phyloP scores from a whole-genome alignment of 1,140 invertebrate genomes.

The Zaprionus davidi region DNA sequence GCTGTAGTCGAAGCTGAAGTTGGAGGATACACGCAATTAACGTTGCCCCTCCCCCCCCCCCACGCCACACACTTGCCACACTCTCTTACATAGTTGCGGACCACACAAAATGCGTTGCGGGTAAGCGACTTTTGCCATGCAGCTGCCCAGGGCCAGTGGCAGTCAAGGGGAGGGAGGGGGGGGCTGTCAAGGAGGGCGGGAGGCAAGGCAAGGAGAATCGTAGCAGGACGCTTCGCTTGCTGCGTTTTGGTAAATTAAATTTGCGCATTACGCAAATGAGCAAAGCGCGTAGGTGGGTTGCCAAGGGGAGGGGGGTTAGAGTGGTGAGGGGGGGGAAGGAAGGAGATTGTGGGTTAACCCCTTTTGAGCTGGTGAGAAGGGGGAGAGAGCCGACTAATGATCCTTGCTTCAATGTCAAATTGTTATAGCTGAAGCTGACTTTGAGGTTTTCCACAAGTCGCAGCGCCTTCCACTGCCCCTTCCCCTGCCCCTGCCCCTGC shows the following conservation, averaged over 20 bases:
- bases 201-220: not conserved
- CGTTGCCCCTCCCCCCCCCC: constrained; percentile 56
- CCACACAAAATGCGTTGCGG: constrained; percentile 72
- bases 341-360: constrained; percentile 19
- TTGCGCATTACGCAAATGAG: constrained; percentile 83
- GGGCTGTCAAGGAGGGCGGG: too few relatives aligned
- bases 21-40: constrained; percentile 79
- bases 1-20: constrained; percentile 27
- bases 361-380: not conserved
- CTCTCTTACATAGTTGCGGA: constrained; percentile 48
- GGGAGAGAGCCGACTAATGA: constrained; percentile 44
- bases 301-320: not conserved
- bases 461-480: not conserved
- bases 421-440: constrained; percentile 13
- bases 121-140: constrained; percentile 58
- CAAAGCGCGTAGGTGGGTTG: constrained; percentile 28
- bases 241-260: constrained; percentile 82
- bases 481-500: not conserved
- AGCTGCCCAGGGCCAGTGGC: not conserved
- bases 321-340: not conserved
- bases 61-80: constrained; percentile 16
- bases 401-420: constrained; percentile 42
- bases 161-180: too few relatives aligned
- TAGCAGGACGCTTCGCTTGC: constrained; percentile 40
- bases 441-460: not conserved